Percentiles rank a stretch among this genome's conserved stretches.
phyloP scores from a whole-genome alignment of 1,140 invertebrate species.

The Andricus grossulariae region DNA sequence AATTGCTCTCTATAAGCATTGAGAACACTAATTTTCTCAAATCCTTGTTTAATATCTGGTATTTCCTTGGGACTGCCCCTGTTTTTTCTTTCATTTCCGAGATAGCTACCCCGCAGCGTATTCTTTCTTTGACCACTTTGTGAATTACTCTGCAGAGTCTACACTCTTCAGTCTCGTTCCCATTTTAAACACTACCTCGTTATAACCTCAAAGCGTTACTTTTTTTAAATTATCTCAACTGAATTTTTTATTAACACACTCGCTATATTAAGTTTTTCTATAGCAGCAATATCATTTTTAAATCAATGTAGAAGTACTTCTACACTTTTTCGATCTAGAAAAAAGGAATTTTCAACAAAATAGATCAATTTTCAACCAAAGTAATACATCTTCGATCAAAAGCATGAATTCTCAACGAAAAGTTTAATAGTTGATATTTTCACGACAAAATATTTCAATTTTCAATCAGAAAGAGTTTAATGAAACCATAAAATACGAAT shows the following conservation, averaged over 20 bases:
- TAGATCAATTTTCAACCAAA: too few relatives aligned
- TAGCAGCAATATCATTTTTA: not conserved
- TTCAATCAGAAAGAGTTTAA: too few relatives aligned
- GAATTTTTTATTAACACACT: conserved; percentile 8
- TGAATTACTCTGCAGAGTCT: not conserved
- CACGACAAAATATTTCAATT: too few relatives aligned
- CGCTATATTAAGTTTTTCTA: not conserved
- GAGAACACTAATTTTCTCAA: conserved; percentile 38
- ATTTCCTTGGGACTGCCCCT: conserved; percentile 50
- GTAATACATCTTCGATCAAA: too few relatives aligned
- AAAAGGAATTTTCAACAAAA: too few relatives aligned
- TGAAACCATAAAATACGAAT: too few relatives aligned
- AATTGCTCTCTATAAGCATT: conserved; percentile 62
- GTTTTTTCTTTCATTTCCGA: conserved; percentile 50
- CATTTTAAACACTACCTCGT: conserved; percentile 19
- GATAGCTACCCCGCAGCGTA: conserved; percentile 28
- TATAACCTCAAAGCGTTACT: conserved; percentile 10
- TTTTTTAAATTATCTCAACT: conserved; percentile 16
- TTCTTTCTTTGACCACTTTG: conserved; percentile 16
- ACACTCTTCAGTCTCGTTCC: conserved; percentile 12
- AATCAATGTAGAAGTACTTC: too few relatives aligned
- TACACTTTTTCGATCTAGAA: too few relatives aligned
- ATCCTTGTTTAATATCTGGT: conserved; percentile 53
- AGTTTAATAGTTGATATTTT: too few relatives aligned
- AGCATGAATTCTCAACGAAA: too few relatives aligned